These are phyloP conservation scores for Ephialtes manifestator DNA, from an alignment of 2,888 invertebrate genomes.

Conservation along the genomic window DNA sequence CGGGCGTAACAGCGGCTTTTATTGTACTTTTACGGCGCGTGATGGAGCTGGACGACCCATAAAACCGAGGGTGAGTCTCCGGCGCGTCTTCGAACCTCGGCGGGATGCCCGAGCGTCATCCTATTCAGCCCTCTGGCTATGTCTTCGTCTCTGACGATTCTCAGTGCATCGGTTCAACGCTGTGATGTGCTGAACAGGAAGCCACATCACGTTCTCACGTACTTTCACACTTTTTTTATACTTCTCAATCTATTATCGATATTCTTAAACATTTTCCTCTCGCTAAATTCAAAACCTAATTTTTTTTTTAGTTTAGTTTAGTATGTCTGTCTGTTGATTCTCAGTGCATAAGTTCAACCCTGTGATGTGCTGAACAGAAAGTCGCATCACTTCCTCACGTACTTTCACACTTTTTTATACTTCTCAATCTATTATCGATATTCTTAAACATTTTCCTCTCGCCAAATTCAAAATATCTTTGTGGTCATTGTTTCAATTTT, in stretches of 20 bases:
- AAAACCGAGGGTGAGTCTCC: constrained; percentile 80
- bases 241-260: background rate
- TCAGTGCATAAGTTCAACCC: constrained; percentile 23
- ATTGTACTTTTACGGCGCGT: constrained; percentile 85
- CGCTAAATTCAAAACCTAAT: background rate
- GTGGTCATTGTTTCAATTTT: no score
- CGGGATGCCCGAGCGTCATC: constrained; percentile 1
- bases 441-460: background rate
- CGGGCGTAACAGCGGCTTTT: constrained; percentile 83
- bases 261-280: background rate
- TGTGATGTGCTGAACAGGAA: constrained; percentile 27
- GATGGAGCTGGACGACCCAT: constrained; percentile 85
- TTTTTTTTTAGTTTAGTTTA: no score
- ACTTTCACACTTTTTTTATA: constrained; percentile 10
- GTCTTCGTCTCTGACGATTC: constrained; percentile 44
- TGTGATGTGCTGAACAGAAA: constrained; percentile 26
- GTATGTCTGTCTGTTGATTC: no score
- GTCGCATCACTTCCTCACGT: background rate
- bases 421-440: background rate
- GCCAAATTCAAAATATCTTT: background rate
- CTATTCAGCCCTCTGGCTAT: constrained; percentile 1
- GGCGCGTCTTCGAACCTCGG: constrained; percentile 69
- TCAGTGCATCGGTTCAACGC: constrained; percentile 15
- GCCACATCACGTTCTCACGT: background rate
- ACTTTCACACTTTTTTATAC: constrained; percentile 8